These are phyloP conservation scores for Pachyuromys duprasi DNA, from an alignment of 2,797 vertebrate species.

Conservation along the genomic window DNA sequence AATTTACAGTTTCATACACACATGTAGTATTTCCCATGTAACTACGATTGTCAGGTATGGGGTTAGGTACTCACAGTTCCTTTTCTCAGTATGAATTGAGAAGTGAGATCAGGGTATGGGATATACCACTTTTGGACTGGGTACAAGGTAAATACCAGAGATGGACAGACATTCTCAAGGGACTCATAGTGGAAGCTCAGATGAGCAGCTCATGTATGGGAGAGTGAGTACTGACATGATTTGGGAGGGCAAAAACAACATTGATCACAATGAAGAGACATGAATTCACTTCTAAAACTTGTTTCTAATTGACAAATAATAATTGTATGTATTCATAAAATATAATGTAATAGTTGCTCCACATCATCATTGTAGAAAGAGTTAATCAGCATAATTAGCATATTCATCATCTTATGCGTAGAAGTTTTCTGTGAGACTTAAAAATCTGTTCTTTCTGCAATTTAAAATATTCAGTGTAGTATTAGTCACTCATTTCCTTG, in stretches of 20 bases:
- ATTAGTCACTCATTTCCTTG: background rate
- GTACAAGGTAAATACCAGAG: background rate
- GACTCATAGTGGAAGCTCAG: background rate
- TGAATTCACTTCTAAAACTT: background rate
- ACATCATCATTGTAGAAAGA: background rate
- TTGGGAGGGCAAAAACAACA: background rate
- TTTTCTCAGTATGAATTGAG: background rate
- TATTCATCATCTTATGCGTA: background rate
- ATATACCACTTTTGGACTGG: background rate
- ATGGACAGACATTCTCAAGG: background rate
- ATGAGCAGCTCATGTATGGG: background rate
- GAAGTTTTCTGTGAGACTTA: background rate
- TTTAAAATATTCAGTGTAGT: background rate
- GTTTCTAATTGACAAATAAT: background rate
- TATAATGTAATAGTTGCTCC: background rate
- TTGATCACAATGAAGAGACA: background rate
- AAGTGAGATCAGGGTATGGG: background rate
- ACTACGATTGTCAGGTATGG: background rate
- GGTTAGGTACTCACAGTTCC: background rate
- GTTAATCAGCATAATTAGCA: background rate
- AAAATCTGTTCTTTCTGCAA: background rate
- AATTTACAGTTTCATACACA: background rate
- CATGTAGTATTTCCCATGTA: background rate
- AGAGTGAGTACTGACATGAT: background rate
- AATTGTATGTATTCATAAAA: background rate